Base-by-base conservation (phyloP, 2,888 invertebrate species). In the Sphecodes monilicornis region DNA sequence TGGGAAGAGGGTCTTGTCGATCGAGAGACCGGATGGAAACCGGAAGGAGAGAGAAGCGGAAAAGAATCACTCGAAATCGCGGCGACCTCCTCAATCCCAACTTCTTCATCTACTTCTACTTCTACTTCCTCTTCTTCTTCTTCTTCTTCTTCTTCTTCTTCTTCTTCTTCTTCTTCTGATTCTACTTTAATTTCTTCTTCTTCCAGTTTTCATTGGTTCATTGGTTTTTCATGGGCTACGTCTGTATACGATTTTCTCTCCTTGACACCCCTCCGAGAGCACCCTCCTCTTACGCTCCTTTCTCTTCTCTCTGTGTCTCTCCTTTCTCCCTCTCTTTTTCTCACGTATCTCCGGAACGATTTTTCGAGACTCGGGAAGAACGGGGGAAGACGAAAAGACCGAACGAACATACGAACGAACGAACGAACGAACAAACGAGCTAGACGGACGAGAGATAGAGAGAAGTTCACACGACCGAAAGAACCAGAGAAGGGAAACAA, bases 221-320 rank as follows among this genome's bases (percentile, higher is more conserved):
- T 66, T 66, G 66, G 18, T 66, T 66, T 66, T 18, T 71, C 22
- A 60, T 72, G 18, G 75, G 79, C 85, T 80, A 85, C 82, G 80
- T 84, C 82, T 76, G 88, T 87, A 83, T 86, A 87, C 86, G 87
- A 90, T 83, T 88, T 73, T 82, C 85, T 82, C 78, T 76, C 76
- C 70, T 54, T 73, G 74, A 41, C 26, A 70, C 68, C 43, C 77
- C 60, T 71, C 77, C 81, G 68, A 70, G 78, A 87, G 72, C 76
- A 89, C 77, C 80, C 86, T 80, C 74, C 86, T 80, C 84, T 76
- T 80, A 46, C 46, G 84, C 87, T 87, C 85, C 87, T 80, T 89
- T 82, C 88, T 86, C 84, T 85, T 88, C 88, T 86, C 82, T 82
- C 86, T 87, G 32, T 75, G 72, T 84, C 73, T 88, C 76, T 76